Base-by-base conservation (phyloP, 2,888 invertebrate species). In the Dynastes maya region DNA sequence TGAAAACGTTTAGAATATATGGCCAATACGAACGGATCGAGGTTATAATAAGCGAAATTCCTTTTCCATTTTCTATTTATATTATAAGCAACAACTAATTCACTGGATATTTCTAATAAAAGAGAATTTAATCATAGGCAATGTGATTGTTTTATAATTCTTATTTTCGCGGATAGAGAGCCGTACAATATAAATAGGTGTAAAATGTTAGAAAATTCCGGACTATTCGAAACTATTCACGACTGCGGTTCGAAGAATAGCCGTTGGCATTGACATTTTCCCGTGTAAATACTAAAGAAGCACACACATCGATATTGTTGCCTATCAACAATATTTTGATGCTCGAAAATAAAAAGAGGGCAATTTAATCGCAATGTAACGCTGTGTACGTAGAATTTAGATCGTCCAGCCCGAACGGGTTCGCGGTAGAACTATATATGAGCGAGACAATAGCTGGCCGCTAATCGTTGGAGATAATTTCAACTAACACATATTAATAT, bases 221-320 rank as follows among this genome's bases (percentile, higher is more conserved):
- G 40, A 16, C 27, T 16, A 37, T 40, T 29, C 71, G 16, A 71
- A 55, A 32, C 55, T 53, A 71, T 55, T 71, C 55, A 32, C 40
- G 22, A 40, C 4, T n/a, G 22, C 55, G 32, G 27, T 63, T 68
- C 68, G 51, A 68, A 13, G 49, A 49, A 68, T 49, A 45, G 58
- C 22, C 58, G 72, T 61, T 74, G 72, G 61, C 72, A 74, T 74
- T 74, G 72, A 74, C 72, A 74, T 74, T 74, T 74, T 74, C 72
- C 72, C 45, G 61, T 74, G 40, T 40, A 61, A 74, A 74, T 74
- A 74, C 49, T 58, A 74, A 74, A 74, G 61, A 61, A 61, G 45
- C 45, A 45, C 37, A 74, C 45, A 45, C 45, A 45, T 61, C 29
- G 27, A 74, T 74, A 74, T 40, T 61, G 40, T 68, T 40, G 45